Base-by-base conservation (phyloP, 1,140 invertebrate species). In the Anastrepha obliqua region DNA sequence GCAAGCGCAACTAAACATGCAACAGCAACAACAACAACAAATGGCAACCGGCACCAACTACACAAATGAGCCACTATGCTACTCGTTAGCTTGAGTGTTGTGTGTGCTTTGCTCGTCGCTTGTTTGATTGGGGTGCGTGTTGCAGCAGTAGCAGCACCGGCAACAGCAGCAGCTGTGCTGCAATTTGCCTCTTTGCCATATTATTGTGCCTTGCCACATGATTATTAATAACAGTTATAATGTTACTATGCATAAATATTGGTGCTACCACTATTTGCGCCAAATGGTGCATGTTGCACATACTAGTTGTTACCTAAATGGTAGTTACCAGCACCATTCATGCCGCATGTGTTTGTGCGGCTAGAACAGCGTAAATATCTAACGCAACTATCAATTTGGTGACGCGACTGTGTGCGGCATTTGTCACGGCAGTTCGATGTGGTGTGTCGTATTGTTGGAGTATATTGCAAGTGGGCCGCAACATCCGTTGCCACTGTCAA, bases 181-280 rank as follows among this genome's bases (percentile, higher is more conserved):
- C 67, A 74, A 74, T 42, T 81, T 81, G 74, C 74, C 74, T 29
- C 9, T 74, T 74, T 74, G 39, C 15, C 74, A 81, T 58, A 81
- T 81, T 81, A 81, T 81, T 81, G 74, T 15, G 74, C 51, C n/a
- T 55, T 55, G 74, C 74, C 74, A 81, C 74, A 81, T 29, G 74
- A 81, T 81, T 51, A 81, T 81, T 81, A 81, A 55, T 81, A 55
- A 81, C 47, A 81, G 47, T 55, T 55, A 55, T 81, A 55, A 81
- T 81, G 47, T 9, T 51, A 55, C 74, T 81, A 81, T 81, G 74
- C 74, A 81, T 81, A 81, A 81, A 81, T 81, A 81, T 81, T 81
- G 74, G 55, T 81, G 74, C 74, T 81, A 81, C 47, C 74, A 81
- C 74, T 81, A 81, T 81, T 81, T 81, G 47, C 74, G 74, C 74